Evolutionary conservation across 2,113 vertebrate species (phyloP).

Genomic region (Caloenas nicobarica): DNA sequence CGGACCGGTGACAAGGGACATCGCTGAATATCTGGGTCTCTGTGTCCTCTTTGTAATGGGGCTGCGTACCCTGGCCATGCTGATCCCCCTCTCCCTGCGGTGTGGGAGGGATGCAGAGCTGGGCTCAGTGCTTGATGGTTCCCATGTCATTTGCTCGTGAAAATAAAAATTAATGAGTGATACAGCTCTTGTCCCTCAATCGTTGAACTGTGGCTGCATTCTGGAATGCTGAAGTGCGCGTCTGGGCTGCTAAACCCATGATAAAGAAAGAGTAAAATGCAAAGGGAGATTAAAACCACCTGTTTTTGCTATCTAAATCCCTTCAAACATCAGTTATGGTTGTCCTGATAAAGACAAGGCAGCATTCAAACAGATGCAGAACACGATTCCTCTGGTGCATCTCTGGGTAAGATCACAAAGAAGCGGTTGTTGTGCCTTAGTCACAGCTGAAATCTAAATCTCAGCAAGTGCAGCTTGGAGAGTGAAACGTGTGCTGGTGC

Average conservation of each 20-base stretch:
- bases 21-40: not conserved
- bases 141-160: not conserved
- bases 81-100: not conserved
- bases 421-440: not conserved
- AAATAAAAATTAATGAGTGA: not conserved
- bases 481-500: not conserved
- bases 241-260: not conserved
- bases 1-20: not conserved
- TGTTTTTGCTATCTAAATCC: not conserved
- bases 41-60: not conserved
- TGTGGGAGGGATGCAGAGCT: not conserved
- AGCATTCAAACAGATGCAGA: not conserved
- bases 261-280: not conserved
- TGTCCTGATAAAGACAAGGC: not conserved
- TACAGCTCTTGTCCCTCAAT: rapidly evolving
- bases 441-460: not conserved
- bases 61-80: rapidly evolving
- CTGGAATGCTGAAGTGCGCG: not conserved
- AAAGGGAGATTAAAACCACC: not conserved
- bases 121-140: not conserved
- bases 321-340: not conserved
- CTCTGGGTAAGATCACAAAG: not conserved
- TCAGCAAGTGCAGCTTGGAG: not conserved
- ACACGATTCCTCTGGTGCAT: rapidly evolving
- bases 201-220: rapidly evolving